These are phyloP conservation scores for Heliocidaris erythrogramma DNA, from an alignment of 35 echinoderm and acorn worm genomes.

Conservation along the genomic window DNA sequence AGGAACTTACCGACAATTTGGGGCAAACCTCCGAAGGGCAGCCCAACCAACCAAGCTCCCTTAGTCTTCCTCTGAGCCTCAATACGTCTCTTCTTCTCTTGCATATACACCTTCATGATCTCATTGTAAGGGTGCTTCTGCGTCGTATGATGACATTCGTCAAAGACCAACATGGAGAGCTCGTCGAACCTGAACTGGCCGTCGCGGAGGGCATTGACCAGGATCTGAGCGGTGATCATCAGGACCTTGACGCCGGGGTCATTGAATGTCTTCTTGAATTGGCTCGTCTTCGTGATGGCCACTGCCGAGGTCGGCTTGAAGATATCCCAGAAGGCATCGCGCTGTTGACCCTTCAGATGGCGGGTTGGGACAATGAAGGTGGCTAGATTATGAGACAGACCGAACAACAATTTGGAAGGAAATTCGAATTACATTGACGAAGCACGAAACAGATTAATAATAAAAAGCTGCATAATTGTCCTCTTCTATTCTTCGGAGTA, in stretches of 20 bases:
- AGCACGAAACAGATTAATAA: too few relatives aligned
- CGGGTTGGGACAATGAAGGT: slow-evolving; percentile 66
- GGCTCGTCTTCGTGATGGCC: slow-evolving; percentile 13
- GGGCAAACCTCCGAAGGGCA: slow-evolving; percentile 37
- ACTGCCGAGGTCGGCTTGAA: slow-evolving; percentile 35
- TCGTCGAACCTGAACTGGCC: slow-evolving; percentile 27
- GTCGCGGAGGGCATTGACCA: slow-evolving; percentile 45
- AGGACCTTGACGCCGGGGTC: slow-evolving; percentile 18
- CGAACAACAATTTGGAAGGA: background rate
- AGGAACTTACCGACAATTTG: slow-evolving; percentile 57
- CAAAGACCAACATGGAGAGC: slow-evolving; percentile 63
- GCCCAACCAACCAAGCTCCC: slow-evolving; percentile 22
- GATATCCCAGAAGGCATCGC: slow-evolving; percentile 51
- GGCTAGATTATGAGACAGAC: background rate
- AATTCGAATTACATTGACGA: background rate
- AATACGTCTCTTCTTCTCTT: slow-evolving; percentile 46
- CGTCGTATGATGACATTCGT: slow-evolving; percentile 77
- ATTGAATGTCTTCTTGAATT: background rate
- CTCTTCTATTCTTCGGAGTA: too few relatives aligned
- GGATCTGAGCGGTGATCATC: slow-evolving; percentile 71
- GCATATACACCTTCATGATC: slow-evolving; percentile 65
- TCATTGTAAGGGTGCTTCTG: slow-evolving; percentile 70
- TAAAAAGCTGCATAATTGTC: too few relatives aligned
- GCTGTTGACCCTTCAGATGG: slow-evolving; percentile 67
- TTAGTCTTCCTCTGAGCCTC: background rate